Base-by-base conservation (phyloP, 1,140 invertebrate species). In the Brachionus plicatilis region DNA sequence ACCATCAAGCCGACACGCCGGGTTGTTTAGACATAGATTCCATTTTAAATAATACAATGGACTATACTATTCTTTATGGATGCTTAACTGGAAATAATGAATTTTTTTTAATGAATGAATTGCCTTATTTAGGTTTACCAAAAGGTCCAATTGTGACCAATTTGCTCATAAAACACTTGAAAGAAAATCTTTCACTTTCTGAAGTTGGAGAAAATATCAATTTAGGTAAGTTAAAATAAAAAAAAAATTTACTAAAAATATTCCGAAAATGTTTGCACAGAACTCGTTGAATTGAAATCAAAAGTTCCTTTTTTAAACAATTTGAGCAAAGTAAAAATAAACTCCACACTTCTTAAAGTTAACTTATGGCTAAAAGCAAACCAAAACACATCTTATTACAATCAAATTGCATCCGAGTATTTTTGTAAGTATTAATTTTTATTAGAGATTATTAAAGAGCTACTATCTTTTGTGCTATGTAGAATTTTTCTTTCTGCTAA, bases 321-420 rank as follows among this genome's bases (percentile, higher is more conserved):
- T 41, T 33, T 76, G 24, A 76, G 72, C 47, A 47, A 27, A 50
- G 47, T 76, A 27, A 76, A 76, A 76, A 76, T 50, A 9, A 76
- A 50, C 33, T 76, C 72, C 14, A 76, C 72, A 27, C 47, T 76
- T 27, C 24, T n/a, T 14, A 76, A 76, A 76, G 72, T 76, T 47
- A 76, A 76, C 9, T 76, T 76, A 45, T 76, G 72, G 72, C 72
- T 76, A 12, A 76, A 76, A 50, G 72, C 72, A 12, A 50, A 76
- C 14, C 17, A 37, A 24, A 76, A 76, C n/a, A 50, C 43, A 76
- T 50, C 7, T 1, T 76, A 37, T 76, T 27, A 76, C 12, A 29
- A 76, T 11, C 45, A 27, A 50, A 76, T 76, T 17, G 45, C 45
- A 50, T 27, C 43, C 8, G 43, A 76, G 27, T 76, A 37, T 76